Evolutionary conservation across 2,113 vertebrate genomes (phyloP).

Genomic region (Aplodontia rufa): DNA sequence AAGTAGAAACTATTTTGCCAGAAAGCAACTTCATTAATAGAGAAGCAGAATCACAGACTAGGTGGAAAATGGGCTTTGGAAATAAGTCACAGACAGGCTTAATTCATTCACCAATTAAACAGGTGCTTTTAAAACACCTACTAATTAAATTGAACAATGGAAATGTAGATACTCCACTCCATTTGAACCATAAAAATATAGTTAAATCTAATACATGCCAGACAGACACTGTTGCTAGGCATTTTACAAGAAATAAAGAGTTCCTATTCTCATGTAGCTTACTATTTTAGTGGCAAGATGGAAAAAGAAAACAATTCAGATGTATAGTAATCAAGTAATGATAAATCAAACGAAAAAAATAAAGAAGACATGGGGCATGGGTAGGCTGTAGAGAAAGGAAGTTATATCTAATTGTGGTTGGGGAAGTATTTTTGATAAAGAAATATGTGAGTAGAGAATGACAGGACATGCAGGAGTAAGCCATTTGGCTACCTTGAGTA

Average conservation of each 20-base stretch:
- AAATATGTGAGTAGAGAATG: neutral
- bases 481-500: neutral
- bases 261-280: neutral
- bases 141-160: slow-evolving; percentile 2
- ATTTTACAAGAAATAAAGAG: neutral
- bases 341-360: neutral
- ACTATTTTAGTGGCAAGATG: neutral
- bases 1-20: neutral
- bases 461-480: neutral
- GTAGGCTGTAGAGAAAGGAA: neutral
- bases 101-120: neutral
- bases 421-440: neutral
- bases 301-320: neutral
- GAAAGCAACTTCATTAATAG: neutral
- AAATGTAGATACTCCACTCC: neutral
- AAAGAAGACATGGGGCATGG: neutral
- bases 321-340: neutral
- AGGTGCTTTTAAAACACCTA: slow-evolving; percentile 8
- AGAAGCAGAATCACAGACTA: neutral
- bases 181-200: slow-evolving; percentile 12
- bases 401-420: neutral
- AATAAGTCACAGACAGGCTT: neutral
- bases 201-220: neutral
- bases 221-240: neutral
- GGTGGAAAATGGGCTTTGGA: neutral